Evolutionary conservation across 2,888 invertebrate species (phyloP).

Genomic region (Himalopsyche tibetana): DNA sequence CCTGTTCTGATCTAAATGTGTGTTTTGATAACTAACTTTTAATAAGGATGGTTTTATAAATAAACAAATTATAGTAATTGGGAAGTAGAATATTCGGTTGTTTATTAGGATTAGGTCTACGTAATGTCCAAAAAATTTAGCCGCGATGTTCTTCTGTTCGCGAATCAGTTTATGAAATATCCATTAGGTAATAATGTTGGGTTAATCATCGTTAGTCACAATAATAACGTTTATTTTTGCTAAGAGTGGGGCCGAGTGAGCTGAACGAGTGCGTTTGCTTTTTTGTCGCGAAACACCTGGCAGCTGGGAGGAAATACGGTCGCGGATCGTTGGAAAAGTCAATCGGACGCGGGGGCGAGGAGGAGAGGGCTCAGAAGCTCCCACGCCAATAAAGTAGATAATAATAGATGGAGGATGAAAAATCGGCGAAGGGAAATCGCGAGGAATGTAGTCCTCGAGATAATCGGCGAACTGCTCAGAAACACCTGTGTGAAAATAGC

Average conservation of each 20-base stretch:
- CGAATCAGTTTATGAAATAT: too few species aligned
- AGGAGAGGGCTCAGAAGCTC: conserved; percentile 32
- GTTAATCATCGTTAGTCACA: background rate
- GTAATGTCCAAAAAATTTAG: too few species aligned
- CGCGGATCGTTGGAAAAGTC: conserved; percentile 41
- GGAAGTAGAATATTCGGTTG: too few species aligned
- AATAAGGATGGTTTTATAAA: too few species aligned
- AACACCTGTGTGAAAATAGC: conserved; percentile 45
- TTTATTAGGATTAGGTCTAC: too few species aligned
- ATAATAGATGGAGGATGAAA: conserved; percentile 53
- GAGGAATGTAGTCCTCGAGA: conserved; percentile 47
- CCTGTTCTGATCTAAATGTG: too few species aligned
- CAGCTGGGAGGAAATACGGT: conserved; percentile 27
- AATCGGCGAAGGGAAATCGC: conserved; percentile 41
- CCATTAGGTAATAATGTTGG: too few species aligned
- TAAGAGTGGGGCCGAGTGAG: background rate
- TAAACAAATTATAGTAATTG: too few species aligned
- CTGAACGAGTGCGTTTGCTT: background rate
- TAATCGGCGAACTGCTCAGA: conserved; percentile 23
- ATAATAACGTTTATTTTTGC: conserved; percentile 1
- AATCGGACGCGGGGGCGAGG: conserved; percentile 41
- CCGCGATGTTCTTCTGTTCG: too few species aligned
- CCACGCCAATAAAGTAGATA: conserved; percentile 46
- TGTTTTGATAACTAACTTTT: too few species aligned
- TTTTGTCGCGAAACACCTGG: conserved; percentile 29